A percentile compares a stretch with the other conserved stretches of the same genome.
phyloP scores from a whole-genome alignment of 2,888 invertebrate species.

The Mamestra brassicae region DNA sequence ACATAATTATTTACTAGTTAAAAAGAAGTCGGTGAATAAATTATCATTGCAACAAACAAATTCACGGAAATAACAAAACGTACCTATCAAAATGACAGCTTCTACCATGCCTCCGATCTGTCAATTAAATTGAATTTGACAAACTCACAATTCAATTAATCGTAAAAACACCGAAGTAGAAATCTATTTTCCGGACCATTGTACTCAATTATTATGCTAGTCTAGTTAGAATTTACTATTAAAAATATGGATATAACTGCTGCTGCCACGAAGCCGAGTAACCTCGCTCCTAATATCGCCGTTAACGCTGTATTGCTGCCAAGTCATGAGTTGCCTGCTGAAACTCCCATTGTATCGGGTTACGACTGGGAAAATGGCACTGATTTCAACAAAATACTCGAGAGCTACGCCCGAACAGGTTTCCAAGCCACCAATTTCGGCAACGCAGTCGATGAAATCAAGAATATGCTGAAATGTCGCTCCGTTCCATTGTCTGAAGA shows the following conservation, averaged over 20 bases:
- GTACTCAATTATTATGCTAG: conserved; percentile 41
- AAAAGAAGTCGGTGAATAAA: no score
- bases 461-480: conserved; percentile 96
- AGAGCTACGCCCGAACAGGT: conserved; percentile 95
- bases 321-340: conserved; percentile 92
- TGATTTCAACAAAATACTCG: conserved; percentile 95
- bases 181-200: conserved; percentile 32
- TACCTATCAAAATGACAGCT: conserved; percentile 20
- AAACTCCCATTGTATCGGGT: conserved; percentile 94
- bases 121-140: conserved; percentile 38
- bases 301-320: conserved; percentile 93
- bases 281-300: conserved; percentile 88
- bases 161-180: conserved; percentile 50
- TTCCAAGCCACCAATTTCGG: conserved; percentile 99
- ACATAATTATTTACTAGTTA: no score
- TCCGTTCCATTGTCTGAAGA: conserved; percentile 93
- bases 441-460: conserved; percentile 96
- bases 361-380: conserved; percentile 98
- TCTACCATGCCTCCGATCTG: conserved; percentile 3
- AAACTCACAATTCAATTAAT: conserved; percentile 13
- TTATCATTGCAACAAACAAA: no score
- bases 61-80: conserved; percentile 36
- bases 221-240: conserved; percentile 38
- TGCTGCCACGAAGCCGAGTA: conserved; percentile 74
- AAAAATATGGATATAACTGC: conserved; percentile 76